Evolutionary conservation across 2,113 vertebrate species (phyloP), one percentile per base, ranked within the genome.

Genomic region (Sphaerodactylus townsendi): DNA sequence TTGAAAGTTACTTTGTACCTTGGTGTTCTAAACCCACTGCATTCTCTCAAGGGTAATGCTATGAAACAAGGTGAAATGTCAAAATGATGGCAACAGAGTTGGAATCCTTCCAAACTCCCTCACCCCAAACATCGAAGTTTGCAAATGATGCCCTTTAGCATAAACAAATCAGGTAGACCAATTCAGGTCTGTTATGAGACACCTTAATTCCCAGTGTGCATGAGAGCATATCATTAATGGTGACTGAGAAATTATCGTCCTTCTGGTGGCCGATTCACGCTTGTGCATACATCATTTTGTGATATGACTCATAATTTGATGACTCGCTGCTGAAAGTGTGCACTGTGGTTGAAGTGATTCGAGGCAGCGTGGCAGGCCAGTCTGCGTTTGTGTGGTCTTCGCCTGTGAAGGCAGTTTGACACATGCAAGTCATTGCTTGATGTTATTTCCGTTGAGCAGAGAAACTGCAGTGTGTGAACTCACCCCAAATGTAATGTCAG

Each of bases 221-320:
- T 39, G 5, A 10, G 44, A 46, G 59, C 46, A 5, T 35, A 41
- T 1, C 17, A 62, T 33, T 7, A 46, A 81, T 68, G 15, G 82
- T 44, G 39, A 79, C 79, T 48, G 79, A 56, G 23, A 86, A 86
- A 25, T 82, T 0, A 2, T 44, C 89, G 84, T 77, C 14, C 13
- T 80, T 86, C 33, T 78, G 33, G 37, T 5, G 69, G 72, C 64
- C 85, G 78, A 62, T 11, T 1, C 30, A 84, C 86, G 75, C 66
- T 53, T 30, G 41, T 8, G 23, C 14, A 14, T 68, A n/a, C 10
- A 66, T 48, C 21, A 39, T 65, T 2, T 25, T 33, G 46, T 30
- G 53, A 35, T 33, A 33, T n/a, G 53, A 35, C 39, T 65, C 28
- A 39, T 33, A 79, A 79, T 15, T 37, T 66, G 59, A 65, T 33